Percentiles rank a stretch among this genome's conserved stretches.
Conservation (phyloP, 2,113 vertebrate genomes). For the Notarius lentiginosus region DNA sequence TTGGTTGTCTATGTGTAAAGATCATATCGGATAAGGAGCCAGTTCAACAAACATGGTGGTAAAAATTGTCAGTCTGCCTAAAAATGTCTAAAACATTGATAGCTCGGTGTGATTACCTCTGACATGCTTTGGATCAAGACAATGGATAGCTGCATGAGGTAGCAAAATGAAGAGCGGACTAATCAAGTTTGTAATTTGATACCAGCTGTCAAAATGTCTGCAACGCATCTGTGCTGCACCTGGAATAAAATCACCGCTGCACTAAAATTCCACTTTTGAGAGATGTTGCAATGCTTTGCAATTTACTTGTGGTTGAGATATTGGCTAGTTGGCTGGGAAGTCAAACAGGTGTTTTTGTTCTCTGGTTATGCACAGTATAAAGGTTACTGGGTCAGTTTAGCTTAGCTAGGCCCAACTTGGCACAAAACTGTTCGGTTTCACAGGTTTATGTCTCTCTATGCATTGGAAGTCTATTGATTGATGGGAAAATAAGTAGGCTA, state of each 20-base stretch:
- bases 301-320: background rate
- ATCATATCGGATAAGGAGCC: background rate
- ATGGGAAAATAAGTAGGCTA: background rate
- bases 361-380: background rate
- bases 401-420: background rate
- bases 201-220: slow-evolving; percentile 3
- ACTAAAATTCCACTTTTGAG: background rate
- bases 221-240: background rate
- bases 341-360: background rate
- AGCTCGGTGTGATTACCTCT: background rate
- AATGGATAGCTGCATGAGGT: background rate
- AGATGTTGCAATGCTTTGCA: background rate
- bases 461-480: background rate
- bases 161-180: background rate
- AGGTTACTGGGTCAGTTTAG: background rate
- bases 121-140: background rate
- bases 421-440: background rate
- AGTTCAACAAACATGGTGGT: background rate
- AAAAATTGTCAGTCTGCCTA: background rate
- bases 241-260: background rate
- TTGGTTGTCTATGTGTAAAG: background rate
- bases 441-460: background rate
- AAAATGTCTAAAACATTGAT: background rate
- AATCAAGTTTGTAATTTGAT: background rate
- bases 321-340: background rate